These are phyloP conservation scores for Agrochola circellaris DNA, from an alignment of 2,888 invertebrate species.

Conservation along the genomic window DNA sequence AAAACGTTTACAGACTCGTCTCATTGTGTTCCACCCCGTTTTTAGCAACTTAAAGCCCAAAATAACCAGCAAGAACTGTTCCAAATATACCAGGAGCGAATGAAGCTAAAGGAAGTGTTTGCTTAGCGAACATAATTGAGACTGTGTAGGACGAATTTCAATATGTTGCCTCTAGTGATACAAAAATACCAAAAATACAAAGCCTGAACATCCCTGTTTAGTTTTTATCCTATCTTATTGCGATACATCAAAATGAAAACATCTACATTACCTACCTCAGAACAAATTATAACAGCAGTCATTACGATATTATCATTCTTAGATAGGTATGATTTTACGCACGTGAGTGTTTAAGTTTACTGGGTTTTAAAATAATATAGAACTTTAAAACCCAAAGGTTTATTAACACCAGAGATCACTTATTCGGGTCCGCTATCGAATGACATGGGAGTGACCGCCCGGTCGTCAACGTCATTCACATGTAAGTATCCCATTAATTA, in stretches of 20 bases:
- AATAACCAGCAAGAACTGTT: constrained; percentile 37
- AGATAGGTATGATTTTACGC: background rate
- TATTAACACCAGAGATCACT: constrained; percentile 25
- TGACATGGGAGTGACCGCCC: constrained; percentile 35
- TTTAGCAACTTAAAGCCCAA: constrained; percentile 21
- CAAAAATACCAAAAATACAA: too few species aligned
- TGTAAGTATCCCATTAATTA: constrained; percentile 49
- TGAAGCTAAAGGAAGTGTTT: constrained; percentile 73
- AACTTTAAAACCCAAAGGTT: background rate
- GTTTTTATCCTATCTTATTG: background rate
- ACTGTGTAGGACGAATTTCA: constrained; percentile 28
- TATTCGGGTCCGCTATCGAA: constrained; percentile 18
- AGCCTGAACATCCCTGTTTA: background rate
- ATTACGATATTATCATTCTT: background rate
- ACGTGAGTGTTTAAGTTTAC: too few species aligned
- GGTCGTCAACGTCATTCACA: constrained; percentile 54
- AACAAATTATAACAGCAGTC: background rate
- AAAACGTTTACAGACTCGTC: background rate
- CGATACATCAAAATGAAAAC: too few species aligned
- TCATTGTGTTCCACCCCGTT: constrained; percentile 3
- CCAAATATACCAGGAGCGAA: constrained; percentile 60
- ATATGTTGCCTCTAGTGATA: too few species aligned
- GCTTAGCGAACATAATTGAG: constrained; percentile 76
- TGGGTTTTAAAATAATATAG: background rate
- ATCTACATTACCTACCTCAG: too few species aligned